phyloP scores from a whole-genome alignment of 2,797 vertebrate species.

The Mormyrops attenuatus region DNA sequence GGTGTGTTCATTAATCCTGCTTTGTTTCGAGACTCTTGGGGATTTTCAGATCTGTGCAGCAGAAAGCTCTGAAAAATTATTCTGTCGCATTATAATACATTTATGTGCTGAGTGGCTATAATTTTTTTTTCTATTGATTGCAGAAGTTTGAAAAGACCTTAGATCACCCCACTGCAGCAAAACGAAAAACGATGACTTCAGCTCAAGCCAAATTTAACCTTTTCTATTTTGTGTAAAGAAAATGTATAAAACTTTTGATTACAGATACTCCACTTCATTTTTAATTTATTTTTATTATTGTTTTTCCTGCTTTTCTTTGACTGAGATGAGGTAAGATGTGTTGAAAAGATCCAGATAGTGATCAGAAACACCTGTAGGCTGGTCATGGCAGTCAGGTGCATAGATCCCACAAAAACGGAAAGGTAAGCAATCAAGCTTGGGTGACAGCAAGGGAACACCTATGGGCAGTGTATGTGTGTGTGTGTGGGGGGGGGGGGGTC shows the following conservation, averaged over 20 bases:
- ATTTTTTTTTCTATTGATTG: background rate
- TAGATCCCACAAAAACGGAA: background rate
- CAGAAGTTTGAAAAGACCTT: background rate
- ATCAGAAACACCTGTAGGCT: background rate
- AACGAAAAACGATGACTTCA: background rate
- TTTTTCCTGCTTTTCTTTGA: background rate
- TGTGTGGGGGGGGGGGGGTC: background rate
- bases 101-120: background rate
- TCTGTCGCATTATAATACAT: background rate
- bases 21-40: conserved; percentile 24
- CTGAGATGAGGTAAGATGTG: background rate
- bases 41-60: background rate
- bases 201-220: background rate
- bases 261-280: background rate
- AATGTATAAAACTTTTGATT: background rate
- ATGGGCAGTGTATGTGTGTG: background rate
- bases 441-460: background rate
- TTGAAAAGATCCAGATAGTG: background rate
- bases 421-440: background rate
- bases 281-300: background rate
- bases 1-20: conserved; percentile 30
- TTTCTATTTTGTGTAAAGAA: background rate
- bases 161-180: background rate
- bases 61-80: background rate
- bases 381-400: background rate